A percentile compares a stretch with the other conserved stretches of the same genome.
Conservation (phyloP, 2,888 invertebrate genomes). For the Yponomeuta cagnagella region DNA sequence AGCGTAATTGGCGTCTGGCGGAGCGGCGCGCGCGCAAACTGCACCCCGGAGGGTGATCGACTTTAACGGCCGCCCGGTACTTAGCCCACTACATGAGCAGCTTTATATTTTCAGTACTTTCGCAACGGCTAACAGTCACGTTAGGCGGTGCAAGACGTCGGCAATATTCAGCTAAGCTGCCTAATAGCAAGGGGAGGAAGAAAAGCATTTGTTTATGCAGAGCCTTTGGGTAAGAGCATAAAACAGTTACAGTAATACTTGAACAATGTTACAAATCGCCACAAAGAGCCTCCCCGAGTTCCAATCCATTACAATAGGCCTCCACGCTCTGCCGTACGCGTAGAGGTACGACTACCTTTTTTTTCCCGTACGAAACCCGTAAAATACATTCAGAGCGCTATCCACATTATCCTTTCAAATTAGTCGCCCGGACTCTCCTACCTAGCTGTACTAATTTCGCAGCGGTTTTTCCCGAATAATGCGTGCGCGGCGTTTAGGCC, state of each 20-base stretch:
- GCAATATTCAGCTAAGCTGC: not conserved
- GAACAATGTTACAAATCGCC: not conserved
- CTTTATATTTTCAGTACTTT: constrained; percentile 2
- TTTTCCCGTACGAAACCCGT: not conserved
- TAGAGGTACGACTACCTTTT: not conserved
- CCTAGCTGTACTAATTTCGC: constrained; percentile 13
- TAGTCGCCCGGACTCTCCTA: constrained; percentile 8
- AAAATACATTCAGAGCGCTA: constrained; percentile 6
- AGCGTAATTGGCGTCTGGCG: constrained; percentile 26
- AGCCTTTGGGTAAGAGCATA: not conserved
- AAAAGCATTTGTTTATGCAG: not conserved
- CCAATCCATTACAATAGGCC: not conserved
- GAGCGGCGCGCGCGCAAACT: constrained; percentile 33
- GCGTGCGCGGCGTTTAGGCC: constrained; percentile 5
- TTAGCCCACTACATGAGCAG: constrained; percentile 19
- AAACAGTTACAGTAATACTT: not conserved
- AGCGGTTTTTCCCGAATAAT: constrained; percentile 14
- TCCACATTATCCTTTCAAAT: constrained; percentile 15
- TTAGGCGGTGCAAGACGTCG: not conserved
- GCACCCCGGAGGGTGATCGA: constrained; percentile 42
- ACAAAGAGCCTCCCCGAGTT: not conserved
- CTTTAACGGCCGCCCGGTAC: constrained; percentile 37
- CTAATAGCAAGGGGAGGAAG: not conserved
- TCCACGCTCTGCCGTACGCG: not conserved
- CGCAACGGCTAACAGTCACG: not conserved